Evolutionary conservation across 64 coral and sea anemone genomes (phyloP).

Genomic region (Montipora sp.): DNA sequence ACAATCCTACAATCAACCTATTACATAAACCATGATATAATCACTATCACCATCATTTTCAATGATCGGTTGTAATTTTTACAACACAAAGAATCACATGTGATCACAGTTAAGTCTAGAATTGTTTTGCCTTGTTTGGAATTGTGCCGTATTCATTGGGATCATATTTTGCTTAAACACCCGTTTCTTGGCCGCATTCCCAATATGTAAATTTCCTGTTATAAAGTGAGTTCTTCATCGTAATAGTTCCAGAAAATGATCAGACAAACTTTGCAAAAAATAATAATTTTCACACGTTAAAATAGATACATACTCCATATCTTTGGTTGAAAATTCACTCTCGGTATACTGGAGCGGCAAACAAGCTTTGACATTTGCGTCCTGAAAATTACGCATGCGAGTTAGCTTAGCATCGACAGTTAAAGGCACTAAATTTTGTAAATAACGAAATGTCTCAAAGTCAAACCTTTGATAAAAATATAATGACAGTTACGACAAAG

Average conservation of each 20-base stretch:
- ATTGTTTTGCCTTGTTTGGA: not conserved
- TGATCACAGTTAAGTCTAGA: not conserved
- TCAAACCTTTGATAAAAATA: constrained; percentile 96
- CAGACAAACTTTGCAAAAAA: too few species aligned
- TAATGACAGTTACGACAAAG: constrained; percentile 90
- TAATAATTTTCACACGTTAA: too few species aligned
- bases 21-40: not conserved
- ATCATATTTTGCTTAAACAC: too few species aligned
- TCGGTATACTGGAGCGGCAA: constrained; percentile 84
- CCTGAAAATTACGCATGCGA: constrained; percentile 43
- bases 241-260: too few species aligned
- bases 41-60: too few species aligned
- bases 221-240: too few species aligned
- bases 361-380: constrained; percentile 87
- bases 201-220: too few species aligned
- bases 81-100: too few species aligned
- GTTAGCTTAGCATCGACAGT: not conserved
- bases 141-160: not conserved
- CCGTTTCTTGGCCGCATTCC: too few species aligned
- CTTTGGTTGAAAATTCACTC: constrained; percentile 84
- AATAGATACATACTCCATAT: constrained; percentile 70
- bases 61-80: too few species aligned
- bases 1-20: constrained; percentile 95
- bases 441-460: constrained; percentile 22
- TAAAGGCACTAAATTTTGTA: not conserved